Base-by-base conservation (phyloP, 1,140 invertebrate genomes). In the Brachionus manjavacas region DNA sequence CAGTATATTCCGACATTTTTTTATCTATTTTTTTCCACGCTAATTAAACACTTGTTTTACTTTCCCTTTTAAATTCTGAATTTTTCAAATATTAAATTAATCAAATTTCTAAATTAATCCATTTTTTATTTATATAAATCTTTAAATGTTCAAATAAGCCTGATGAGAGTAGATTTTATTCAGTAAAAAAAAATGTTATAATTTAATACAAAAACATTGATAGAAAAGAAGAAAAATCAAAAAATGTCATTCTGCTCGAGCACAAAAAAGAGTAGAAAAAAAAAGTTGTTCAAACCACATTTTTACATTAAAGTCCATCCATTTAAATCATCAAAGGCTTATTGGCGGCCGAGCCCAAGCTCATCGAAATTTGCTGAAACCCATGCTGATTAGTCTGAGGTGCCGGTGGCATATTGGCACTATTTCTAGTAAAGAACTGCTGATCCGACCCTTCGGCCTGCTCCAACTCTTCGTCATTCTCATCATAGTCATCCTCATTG, bases 301-400 rank as follows among this genome's bases (percentile, higher is more conserved):
- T 52, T 52, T 52, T 52, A 52, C 46, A 52, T 52, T 52, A 16
- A 49, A n/a, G 12, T 52, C 16, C n/a, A 8, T 49, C 14, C 4
- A 25, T 25, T 35, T 25, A 76, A 76, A 76, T 76, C 41, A 76
- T 49, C 43, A 76, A 49, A 25, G 72, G 20, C 12, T 76, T 76
- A 49, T 46, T 49, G 11, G 72, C 11, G n/a, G 41, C 43, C 3
- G 72, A 28, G 12, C 41, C 41, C 3, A 76, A 12, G 16, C 16
- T 46, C 68, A 28, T 76, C 12, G 20, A 20, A 76, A 49, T 74
- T 43, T 74, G 70, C 70, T 41, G 70, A 43, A 14, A 68, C 20
- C n/a, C 41, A n/a, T 43, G 68, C 31, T 39, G 68, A 68, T 68
- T 72, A 41, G 31, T 16, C 39, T 72, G 68, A 72, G 35, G 4